Evolutionary conservation across 2,888 invertebrate genomes (phyloP), one percentile per base, ranked within the genome.

Genomic region (Tortrix viridana): DNA sequence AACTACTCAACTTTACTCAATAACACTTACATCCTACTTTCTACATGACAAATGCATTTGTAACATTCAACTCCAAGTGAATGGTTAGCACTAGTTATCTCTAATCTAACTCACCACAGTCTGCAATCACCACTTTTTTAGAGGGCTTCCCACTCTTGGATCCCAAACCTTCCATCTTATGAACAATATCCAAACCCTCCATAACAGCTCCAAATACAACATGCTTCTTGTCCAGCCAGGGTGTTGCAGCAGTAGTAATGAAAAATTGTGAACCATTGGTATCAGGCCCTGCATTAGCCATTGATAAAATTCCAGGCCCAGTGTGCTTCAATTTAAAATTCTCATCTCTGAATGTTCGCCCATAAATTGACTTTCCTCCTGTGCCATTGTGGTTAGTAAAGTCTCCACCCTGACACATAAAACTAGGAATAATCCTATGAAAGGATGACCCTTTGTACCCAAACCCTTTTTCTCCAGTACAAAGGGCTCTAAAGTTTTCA

Each of bases 221-320:
- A 85, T 98, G 98, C 88, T 97, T 97, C 80, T 95, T 95, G 80
- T 98, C 98, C 79, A 98, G 93, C 99, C 99, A 99, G 52, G 95
- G 93, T 49, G 99, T 99, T 83, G 97, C 96, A 43, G 95, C 96
- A 69, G 98, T 97, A 69, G 98, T 98, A 75, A 99, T 95, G 88
- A 99, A 99, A 93, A 99, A 99, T 88, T 99, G 99, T 67, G 98
- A 98, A 58, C 98, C 98, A 86, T 99, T 99, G 69, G 98, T 98
- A 84, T 98, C 96, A 26, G 97, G 96, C 20, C 98, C 98, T 77
- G 98, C 96, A 87, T 98, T 98, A 60, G 98, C 98, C 98, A 98
- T 98, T 6, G 98, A 98, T 80, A 99, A 90, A 64, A 96, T 94
- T 79, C 98, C 98, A 66, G 97, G 94, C 66, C 96, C 96, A 63